Base-by-base conservation (phyloP, 2,113 vertebrate species). In the Stigmatopora argus region DNA sequence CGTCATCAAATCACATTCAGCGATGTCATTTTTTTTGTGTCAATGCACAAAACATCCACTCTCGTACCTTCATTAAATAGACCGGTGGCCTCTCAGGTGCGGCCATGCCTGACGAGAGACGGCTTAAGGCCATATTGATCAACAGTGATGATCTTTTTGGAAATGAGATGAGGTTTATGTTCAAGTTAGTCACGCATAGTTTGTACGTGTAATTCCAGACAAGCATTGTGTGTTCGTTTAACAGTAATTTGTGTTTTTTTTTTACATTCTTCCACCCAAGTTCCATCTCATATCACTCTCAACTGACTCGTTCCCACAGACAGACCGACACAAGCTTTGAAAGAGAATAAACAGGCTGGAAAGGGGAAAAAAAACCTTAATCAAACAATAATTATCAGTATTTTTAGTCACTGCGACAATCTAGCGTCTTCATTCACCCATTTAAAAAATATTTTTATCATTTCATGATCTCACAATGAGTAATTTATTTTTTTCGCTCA, bases 241-340 rank as follows among this genome's bases (percentile, higher is more conserved):
- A 82, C 69, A 73, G 77, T 84, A 84, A 82, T 78, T 83, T 85
- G 82, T 85, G 66, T 83, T 79, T 79, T 56, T 70, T 83, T 81
- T 79, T 56, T 69, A 64, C 60, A 68, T 75, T 62, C 61, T 64
- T 77, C 62, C 65, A 59, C 66, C 71, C 51, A 60, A 51, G 23
- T 21, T 62, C 64, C 8, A 10, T 72, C 64, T 47, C 62, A 46
- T 55, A 46, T 77, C 78, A 62, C 78, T 73, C 72, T 62, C 57
- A 73, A 77, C 69, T 62, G 68, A 77, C 79, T 78, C 72, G 60
- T 72, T 74, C 70, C 69, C 64, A 62, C 78, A 73, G 73, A 81
- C 83, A 80, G 72, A 86, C 82, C 72, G 78, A 87, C 85, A 85
- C 81, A 79, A 81, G 71, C 82, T 82, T 74, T 75, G 80, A 79